phyloP scores from a whole-genome alignment of 1,140 invertebrate genomes.

The Liolophura sinensis region DNA sequence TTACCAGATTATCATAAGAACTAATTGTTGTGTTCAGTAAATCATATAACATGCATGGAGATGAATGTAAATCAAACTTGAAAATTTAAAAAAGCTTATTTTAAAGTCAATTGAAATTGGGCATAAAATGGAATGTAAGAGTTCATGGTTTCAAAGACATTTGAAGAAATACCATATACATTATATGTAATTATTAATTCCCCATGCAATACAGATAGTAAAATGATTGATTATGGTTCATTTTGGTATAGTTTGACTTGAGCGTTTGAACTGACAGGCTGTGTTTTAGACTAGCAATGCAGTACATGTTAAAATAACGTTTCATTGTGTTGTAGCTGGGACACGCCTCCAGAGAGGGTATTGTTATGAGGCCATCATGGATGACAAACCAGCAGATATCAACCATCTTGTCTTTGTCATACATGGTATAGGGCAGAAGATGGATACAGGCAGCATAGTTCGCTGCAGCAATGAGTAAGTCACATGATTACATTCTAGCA shows the following conservation, averaged over 20 bases:
- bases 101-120: background rate
- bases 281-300: background rate
- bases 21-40: background rate
- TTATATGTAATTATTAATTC: too few relatives aligned
- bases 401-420: slow-evolving; percentile 77
- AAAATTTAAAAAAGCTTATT: too few relatives aligned
- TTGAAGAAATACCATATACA: background rate
- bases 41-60: background rate
- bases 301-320: background rate
- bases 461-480: slow-evolving; percentile 71
- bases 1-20: too few relatives aligned
- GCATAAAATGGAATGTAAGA: background rate
- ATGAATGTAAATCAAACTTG: background rate
- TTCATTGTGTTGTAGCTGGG: slow-evolving; percentile 57
- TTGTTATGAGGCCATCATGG: slow-evolving; percentile 62
- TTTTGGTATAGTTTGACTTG: too few relatives aligned
- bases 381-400: slow-evolving; percentile 74
- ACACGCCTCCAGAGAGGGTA: slow-evolving; percentile 70
- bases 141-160: background rate
- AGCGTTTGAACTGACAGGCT: too few relatives aligned
- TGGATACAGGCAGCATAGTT: slow-evolving; percentile 73
- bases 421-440: slow-evolving; percentile 78
- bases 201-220: background rate
- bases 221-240: too few relatives aligned
- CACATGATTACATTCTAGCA: slow-evolving; percentile 1